Conservation (phyloP, 2,888 invertebrate genomes). For the Crepidodera aurea region DNA sequence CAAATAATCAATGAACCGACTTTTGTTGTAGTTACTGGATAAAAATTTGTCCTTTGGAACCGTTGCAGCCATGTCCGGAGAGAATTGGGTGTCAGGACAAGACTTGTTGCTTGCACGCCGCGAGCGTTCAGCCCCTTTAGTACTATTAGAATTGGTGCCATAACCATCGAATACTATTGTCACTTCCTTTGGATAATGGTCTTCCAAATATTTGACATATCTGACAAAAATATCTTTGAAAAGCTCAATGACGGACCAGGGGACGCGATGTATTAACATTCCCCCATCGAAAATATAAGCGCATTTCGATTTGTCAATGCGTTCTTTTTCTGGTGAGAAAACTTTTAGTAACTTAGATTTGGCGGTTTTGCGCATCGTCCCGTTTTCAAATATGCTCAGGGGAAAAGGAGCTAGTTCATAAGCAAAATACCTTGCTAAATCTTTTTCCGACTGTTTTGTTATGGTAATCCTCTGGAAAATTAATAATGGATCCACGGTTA, state of each 20-base stretch:
- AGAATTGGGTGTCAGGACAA: conserved; percentile 3
- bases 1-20: conserved; percentile 1
- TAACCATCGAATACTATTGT: conserved; percentile 6
- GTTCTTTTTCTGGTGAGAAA: neutral
- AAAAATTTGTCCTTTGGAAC: conserved; percentile 16
- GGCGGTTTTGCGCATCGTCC: neutral
- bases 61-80: neutral
- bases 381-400: neutral
- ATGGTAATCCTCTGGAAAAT: conserved; percentile 7
- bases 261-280: conserved; percentile 4
- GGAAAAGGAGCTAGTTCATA: conserved; percentile 15
- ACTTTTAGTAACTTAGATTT: conserved; percentile 1
- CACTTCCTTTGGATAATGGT: neutral
- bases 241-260: neutral
- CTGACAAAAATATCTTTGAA: neutral
- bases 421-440: neutral
- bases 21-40: conserved; percentile 10
- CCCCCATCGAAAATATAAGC: conserved; percentile 1
- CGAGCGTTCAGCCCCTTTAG: conserved; percentile 2
- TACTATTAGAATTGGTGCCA: neutral
- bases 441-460: neutral
- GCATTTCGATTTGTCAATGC: neutral
- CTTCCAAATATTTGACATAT: conserved; percentile 11
- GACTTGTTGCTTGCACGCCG: conserved; percentile 7
- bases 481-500: conserved; percentile 7